These are phyloP conservation scores for Athene noctua DNA, from an alignment of 2,113 vertebrate species.

Conservation along the genomic window DNA sequence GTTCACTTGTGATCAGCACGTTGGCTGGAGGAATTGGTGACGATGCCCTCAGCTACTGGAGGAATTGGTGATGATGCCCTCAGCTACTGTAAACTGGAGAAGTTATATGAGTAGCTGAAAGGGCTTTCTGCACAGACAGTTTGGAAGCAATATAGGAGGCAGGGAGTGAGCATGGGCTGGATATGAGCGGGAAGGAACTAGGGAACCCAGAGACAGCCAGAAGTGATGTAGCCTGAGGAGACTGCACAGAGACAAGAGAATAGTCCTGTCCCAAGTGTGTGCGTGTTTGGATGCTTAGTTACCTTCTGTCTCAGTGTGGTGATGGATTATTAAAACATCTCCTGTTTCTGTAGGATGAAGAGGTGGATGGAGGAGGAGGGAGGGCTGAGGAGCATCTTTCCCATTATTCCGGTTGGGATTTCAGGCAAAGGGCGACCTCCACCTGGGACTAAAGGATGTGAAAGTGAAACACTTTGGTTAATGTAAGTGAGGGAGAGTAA, in stretches of 20 bases:
- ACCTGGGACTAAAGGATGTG: background rate
- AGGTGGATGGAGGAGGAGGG: background rate
- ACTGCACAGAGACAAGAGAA: background rate
- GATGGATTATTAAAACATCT: background rate
- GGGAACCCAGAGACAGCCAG: background rate
- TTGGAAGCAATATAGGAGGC: background rate
- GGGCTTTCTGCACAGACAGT: background rate
- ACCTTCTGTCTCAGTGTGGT: background rate
- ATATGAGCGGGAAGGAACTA: background rate
- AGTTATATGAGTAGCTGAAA: background rate
- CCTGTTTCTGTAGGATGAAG: background rate
- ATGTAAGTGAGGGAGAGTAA: background rate
- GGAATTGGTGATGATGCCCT: background rate
- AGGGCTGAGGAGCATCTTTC: background rate
- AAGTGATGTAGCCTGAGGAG: background rate
- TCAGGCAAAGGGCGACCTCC: background rate
- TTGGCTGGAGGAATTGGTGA: background rate
- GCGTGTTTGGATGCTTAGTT: background rate
- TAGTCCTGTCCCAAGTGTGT: background rate
- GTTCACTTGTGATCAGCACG: rapidly evolving
- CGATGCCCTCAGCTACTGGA: background rate
- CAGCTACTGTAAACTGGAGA: background rate
- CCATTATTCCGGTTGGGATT: background rate
- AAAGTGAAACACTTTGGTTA: background rate
- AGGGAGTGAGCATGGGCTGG: background rate